Base-by-base conservation (phyloP, 2,797 vertebrate species). In the Rhynchonycteris naso region DNA sequence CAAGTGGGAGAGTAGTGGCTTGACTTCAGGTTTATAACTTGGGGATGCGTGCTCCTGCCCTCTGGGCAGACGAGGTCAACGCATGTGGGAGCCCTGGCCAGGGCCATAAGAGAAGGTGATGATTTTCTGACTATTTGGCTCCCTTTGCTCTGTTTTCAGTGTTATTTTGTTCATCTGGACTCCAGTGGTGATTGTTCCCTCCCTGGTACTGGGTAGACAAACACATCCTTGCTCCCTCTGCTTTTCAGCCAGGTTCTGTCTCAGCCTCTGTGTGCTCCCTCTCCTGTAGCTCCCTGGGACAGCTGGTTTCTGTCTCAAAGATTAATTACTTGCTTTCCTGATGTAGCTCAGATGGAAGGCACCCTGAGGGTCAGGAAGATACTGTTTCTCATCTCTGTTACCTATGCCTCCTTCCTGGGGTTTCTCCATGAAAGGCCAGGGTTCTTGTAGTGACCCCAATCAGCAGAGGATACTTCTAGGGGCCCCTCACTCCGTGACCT, bases 291-390 rank as follows among this genome's bases (percentile, higher is more conserved):
- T 88, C 63, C 35, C 72, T 30, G 63, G 56, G 16, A 71, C 61
- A 84, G 83, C 86, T 84, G 81, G 66, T 59, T 84, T 56, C 58
- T 92, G 72, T 93, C 89, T 83, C 38, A 30, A 22, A 90, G 95
- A 91, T 95, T 78, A 89, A 96, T 93, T 82, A 56, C 71, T 80
- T 22, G 75, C 52, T 81, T 93, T 93, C 79, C 38, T 24, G 69
- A 22, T 19, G 74, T 54, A 52, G 92, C 52, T 88, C 52, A 56
- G 69, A 58, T 47, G 9, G 61, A 91, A 43, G 24, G 35, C 21
- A 5, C 16, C 59, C 81, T 24, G 47, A 43, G 81, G 24, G 30
- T 90, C 2, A 24, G 84, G 52, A 74, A 80, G 74, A 74, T 33
- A 21, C 26, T 35, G 38, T 43, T 43, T n/a, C 28, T 35, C 75